Evolutionary conservation across 2,888 invertebrate genomes (phyloP), one percentile per base, ranked within the genome.

Genomic region (Drosophila rubida): DNA sequence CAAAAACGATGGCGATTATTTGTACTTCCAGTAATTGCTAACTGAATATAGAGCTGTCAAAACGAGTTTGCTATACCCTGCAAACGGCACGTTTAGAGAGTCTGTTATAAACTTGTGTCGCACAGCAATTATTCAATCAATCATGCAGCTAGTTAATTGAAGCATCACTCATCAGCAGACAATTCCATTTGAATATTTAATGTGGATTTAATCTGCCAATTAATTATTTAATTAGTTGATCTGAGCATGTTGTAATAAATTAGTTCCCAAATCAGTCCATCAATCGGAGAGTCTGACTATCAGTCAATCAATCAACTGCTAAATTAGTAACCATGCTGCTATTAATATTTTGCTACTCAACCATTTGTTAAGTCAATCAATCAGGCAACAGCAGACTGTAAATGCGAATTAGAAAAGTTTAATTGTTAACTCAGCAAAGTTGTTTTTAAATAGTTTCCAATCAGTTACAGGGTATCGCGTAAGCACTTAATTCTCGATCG

Each of bases 41-140:
- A 44, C 30, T 9, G n/a, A 22, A 49, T 46, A 35, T 67, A 19
- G 45, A 70, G 83, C 51, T 32, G 70, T 60, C 55, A 16, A 59
- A 54, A 51, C 77, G 3, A 42, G 68, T 77, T 75, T 63, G 19
- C 13, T 2, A 42, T 32, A 42, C 53, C 25, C 57, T 46, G 27
- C 9, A 41, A 0, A 25, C 16, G 27, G 19, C 1, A 3, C n/a
- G 2, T n/a, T 25, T 19, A n/a, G 27, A n/a, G 27, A 5, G 23
- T 8, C 35, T 45, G 14, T 5, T 45, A 22, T 6, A 23, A 7
- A 22, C 19, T 42, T 14, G 19, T 25, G 4, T 13, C 13, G 4
- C 2, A 13, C 13, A 5, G 1, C 14, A 44, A 25, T 44, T n/a
- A 42, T 4, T 22, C n/a, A 22, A 19, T 42, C 22, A 42, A 42